phyloP scores from a whole-genome alignment of 2,113 vertebrate genomes.

The Oenanthe melanoleuca region DNA sequence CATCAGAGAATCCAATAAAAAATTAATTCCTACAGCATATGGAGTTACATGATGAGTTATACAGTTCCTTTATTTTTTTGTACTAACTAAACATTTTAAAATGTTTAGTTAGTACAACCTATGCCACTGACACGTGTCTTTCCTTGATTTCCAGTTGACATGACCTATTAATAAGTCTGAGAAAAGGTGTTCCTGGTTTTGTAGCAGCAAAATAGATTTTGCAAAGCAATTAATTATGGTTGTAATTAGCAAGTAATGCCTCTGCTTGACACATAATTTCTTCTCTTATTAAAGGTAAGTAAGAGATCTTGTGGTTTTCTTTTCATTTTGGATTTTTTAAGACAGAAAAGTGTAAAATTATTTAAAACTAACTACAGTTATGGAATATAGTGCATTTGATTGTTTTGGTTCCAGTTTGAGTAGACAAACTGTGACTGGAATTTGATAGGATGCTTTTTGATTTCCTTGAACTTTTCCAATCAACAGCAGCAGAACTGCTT shows the following conservation, averaged over 20 bases:
- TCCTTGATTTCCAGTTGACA: background rate
- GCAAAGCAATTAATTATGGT: slow-evolving; percentile 14
- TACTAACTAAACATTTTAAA: background rate
- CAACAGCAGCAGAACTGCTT: background rate
- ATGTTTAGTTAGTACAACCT: background rate
- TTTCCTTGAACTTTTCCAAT: background rate
- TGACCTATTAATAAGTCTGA: background rate
- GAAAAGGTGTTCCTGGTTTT: background rate
- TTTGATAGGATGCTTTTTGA: background rate
- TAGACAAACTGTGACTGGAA: background rate
- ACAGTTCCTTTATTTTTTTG: background rate
- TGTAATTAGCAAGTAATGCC: slow-evolving; percentile 43
- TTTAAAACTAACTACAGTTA: background rate
- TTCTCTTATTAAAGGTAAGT: background rate
- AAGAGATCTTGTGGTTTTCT: background rate
- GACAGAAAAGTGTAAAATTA: background rate
- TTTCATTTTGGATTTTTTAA: background rate
- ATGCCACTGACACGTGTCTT: background rate
- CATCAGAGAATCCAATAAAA: slow-evolving; percentile 38
- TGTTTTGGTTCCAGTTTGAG: background rate
- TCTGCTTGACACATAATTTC: background rate
- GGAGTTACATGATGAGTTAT: background rate
- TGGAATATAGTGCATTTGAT: background rate
- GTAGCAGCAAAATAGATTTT: background rate
- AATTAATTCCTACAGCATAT: slow-evolving; percentile 17